phyloP scores from a whole-genome alignment of 2,113 vertebrate species.

The Neodontobutis hainanensis region DNA sequence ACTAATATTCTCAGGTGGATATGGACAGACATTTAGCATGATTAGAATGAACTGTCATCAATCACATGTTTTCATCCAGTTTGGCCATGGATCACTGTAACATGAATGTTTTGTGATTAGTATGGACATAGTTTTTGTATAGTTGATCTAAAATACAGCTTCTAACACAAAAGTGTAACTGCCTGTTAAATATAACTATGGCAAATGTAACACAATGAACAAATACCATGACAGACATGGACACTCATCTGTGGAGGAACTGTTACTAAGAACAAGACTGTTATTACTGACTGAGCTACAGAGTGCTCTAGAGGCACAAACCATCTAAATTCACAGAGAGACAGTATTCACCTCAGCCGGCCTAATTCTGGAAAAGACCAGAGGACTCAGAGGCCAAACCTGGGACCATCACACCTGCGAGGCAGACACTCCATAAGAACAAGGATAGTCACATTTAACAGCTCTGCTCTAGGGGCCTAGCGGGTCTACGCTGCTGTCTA shows the following conservation, averaged over 20 bases:
- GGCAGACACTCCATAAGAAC: constrained; percentile 59
- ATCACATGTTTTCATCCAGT: too few species aligned
- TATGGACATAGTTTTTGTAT: constrained; percentile 10
- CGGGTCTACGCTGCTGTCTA: constrained; percentile 1
- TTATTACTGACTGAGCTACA: constrained; percentile 26
- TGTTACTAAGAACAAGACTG: constrained; percentile 10
- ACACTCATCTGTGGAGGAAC: constrained; percentile 4
- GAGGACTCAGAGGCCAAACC: constrained; percentile 77
- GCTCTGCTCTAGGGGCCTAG: constrained; percentile 5
- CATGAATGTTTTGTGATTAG: not conserved
- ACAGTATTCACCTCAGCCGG: constrained; percentile 71
- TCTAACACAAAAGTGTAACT: not conserved
- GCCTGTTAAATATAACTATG: not conserved
- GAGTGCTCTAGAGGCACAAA: constrained; percentile 32
- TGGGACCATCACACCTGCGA: constrained; percentile 79
- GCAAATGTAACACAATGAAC: constrained; percentile 24
- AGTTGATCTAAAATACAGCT: constrained; percentile 13
- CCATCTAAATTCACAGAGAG: constrained; percentile 48
- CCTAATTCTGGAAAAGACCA: constrained; percentile 80
- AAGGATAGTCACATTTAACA: constrained; percentile 17
- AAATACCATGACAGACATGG: constrained; percentile 25
- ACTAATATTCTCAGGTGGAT: not conserved
- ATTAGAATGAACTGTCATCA: too few species aligned
- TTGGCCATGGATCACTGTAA: not conserved
- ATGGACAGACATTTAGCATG: not conserved